Evolutionary conservation across 2,888 invertebrate species (phyloP).

Genomic region (Trichacis sp.): DNA sequence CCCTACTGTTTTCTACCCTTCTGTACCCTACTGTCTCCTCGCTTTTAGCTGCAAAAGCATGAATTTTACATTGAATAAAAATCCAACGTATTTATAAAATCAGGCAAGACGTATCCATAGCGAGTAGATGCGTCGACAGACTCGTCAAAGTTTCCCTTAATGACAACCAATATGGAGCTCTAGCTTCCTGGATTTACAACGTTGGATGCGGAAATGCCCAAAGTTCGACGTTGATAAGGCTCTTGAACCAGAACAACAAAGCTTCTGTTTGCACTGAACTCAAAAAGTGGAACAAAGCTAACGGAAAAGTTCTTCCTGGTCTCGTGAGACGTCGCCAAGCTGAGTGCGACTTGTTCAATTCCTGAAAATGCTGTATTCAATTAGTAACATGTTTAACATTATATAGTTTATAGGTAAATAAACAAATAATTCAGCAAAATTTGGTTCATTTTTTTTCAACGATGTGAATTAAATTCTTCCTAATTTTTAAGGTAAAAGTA

Average conservation of each 20-base stretch:
- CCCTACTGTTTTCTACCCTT: no score
- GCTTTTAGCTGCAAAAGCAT: no score
- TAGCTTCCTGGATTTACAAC: not conserved
- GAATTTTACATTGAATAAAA: no score
- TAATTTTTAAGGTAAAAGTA: no score
- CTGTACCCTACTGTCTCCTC: no score
- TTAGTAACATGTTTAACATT: no score
- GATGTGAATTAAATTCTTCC: no score
- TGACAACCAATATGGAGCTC: not conserved
- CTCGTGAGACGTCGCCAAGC: not conserved
- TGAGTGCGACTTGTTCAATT: not conserved
- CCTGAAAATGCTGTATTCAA: not conserved
- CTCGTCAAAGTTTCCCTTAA: not conserved
- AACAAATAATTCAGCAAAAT: no score
- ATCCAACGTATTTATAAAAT: no score
- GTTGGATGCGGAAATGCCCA: not conserved
- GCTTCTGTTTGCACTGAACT: not conserved
- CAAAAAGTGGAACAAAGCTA: not conserved
- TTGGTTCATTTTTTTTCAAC: no score
- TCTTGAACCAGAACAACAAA: not conserved
- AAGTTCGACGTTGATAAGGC: not conserved
- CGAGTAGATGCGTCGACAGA: not conserved
- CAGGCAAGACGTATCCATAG: not conserved
- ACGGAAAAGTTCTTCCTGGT: not conserved
- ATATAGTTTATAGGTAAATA: no score